Evolutionary conservation across 2,797 vertebrate genomes (phyloP).

Genomic region (Siniperca scherzeri): DNA sequence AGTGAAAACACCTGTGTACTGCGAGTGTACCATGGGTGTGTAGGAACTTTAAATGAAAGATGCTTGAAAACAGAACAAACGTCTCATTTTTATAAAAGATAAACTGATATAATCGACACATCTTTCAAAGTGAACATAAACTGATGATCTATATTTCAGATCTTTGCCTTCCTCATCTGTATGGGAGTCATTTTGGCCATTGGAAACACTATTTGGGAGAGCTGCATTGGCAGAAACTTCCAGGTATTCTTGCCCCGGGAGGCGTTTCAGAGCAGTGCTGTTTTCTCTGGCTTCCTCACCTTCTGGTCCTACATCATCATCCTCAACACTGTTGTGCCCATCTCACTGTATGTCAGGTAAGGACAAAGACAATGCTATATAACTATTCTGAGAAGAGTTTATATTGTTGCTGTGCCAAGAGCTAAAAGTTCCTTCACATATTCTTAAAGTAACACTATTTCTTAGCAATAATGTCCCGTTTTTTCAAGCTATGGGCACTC

Average conservation of each 20-base stretch:
- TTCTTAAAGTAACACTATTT: not conserved
- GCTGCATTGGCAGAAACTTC: constrained; percentile 87
- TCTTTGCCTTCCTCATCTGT: constrained; percentile 93
- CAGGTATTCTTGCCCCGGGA: constrained; percentile 92
- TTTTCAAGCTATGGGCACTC: too few relatives aligned
- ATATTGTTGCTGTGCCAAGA: not conserved
- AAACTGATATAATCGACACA: not conserved
- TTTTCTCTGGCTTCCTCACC: constrained; percentile 93
- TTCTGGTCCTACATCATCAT: constrained; percentile 98
- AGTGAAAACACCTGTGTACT: not conserved
- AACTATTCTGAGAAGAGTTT: not conserved
- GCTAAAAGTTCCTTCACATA: not conserved
- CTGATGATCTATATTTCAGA: constrained; percentile 80
- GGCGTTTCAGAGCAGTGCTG: constrained; percentile 72
- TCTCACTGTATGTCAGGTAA: constrained; percentile 95
- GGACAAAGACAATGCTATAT: constrained; percentile 7
- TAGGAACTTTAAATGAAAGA: not conserved
- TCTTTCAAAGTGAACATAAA: not conserved
- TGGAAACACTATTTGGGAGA: constrained; percentile 94
- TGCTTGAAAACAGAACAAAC: not conserved
- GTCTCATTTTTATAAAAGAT: not conserved
- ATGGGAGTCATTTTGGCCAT: constrained; percentile 94
- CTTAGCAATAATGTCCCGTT: not conserved
- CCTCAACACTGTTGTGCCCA: constrained; percentile 96
- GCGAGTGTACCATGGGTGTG: not conserved